These are phyloP conservation scores for Cephalopterus ornatus DNA, from an alignment of 2,113 vertebrate species.

Conservation along the genomic window DNA sequence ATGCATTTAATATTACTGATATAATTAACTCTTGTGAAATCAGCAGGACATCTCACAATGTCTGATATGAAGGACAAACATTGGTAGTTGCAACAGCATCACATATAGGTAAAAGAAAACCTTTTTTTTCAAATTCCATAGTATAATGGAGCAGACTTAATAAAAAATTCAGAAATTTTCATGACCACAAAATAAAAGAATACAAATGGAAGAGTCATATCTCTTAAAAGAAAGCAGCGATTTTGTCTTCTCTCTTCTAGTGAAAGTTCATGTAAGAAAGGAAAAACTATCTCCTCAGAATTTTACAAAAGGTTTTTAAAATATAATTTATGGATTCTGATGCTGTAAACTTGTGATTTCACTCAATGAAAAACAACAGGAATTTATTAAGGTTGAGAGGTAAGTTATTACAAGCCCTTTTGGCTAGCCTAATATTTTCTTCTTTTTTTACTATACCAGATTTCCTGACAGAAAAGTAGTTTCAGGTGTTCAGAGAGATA, in stretches of 20 bases:
- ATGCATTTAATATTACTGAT: neutral
- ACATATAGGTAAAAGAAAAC: neutral
- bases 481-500: neutral
- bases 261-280: neutral
- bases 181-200: neutral
- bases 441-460: neutral
- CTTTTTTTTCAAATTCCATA: neutral
- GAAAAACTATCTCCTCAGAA: neutral
- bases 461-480: neutral
- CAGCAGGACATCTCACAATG: neutral
- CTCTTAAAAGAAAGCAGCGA: neutral
- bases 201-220: accelerated
- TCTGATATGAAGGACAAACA: neutral
- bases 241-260: neutral
- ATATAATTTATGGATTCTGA: neutral
- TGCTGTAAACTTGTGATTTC: neutral
- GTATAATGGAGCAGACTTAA: neutral
- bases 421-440: neutral
- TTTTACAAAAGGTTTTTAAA: constrained; percentile 1
- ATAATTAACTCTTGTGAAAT: neutral
- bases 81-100: neutral
- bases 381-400: constrained; percentile 5
- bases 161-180: neutral
- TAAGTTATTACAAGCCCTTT: neutral
- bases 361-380: neutral